These are phyloP conservation scores for Petrolisthes cinctipes DNA, from an alignment of 2,888 invertebrate genomes.

Conservation along the genomic window DNA sequence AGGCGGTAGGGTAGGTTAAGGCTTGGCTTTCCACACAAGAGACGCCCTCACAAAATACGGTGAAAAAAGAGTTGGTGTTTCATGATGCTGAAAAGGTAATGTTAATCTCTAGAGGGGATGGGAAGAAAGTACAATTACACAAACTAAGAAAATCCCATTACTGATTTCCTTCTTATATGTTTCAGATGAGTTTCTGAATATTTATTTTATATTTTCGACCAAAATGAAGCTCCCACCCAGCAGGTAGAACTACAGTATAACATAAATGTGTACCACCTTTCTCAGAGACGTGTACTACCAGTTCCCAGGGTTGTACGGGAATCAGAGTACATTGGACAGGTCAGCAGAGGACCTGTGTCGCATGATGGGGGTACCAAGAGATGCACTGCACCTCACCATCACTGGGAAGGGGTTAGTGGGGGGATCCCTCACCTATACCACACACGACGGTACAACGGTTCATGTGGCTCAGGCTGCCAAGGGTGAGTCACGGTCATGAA, in stretches of 20 bases:
- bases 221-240: neutral
- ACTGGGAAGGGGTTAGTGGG: slow-evolving; percentile 65
- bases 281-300: slow-evolving; percentile 64
- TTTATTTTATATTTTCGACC: neutral
- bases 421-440: slow-evolving; percentile 55
- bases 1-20: too few relatives aligned
- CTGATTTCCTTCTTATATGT: neutral
- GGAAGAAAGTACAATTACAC: too few relatives aligned
- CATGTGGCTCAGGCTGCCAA: slow-evolving; percentile 49
- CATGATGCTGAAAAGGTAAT: too few relatives aligned
- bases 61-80: too few relatives aligned
- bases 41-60: too few relatives aligned
- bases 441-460: slow-evolving; percentile 54
- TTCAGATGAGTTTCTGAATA: neutral
- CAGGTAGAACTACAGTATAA: neutral
- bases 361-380: slow-evolving; percentile 57
- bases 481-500: slow-evolving; percentile 27
- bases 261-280: neutral
- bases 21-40: too few relatives aligned
- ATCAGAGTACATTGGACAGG: slow-evolving; percentile 52
- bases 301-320: slow-evolving; percentile 52
- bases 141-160: neutral
- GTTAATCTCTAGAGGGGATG: too few relatives aligned
- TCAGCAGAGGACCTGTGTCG: slow-evolving; percentile 54
- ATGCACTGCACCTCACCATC: slow-evolving; percentile 60